Percentiles rank a stretch among this genome's conserved stretches.
Evolutionary conservation across 2,113 vertebrate species (phyloP).

Genomic region (Danio rerio): GRCz12tu NC_133197.1:37074501-37075000

Average conservation of each 20-base stretch:
- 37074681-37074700: not conserved
- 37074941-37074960: too few relatives aligned
- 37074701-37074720: too few relatives aligned
- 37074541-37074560: constrained; percentile 35
- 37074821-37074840: too few relatives aligned
- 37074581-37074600: constrained; percentile 35
- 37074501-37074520: constrained; percentile 18
- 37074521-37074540: constrained; percentile 27
- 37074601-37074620: constrained; percentile 18
- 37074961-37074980: too few relatives aligned
- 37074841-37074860: too few relatives aligned
- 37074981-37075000: too few relatives aligned
- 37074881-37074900: too few relatives aligned
- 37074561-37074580: constrained; percentile 43
- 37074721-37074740: not conserved
- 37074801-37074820: too few relatives aligned
- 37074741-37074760: not conserved
- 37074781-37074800: too few relatives aligned
- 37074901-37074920: too few relatives aligned
- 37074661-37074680: not conserved
- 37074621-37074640: constrained; percentile 18
- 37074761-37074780: not conserved
- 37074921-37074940: too few relatives aligned
- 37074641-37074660: not conserved
- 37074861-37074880: too few relatives aligned